Conservation (phyloP, 2,797 vertebrate genomes). For the Pseudochirops cupreus region DNA sequence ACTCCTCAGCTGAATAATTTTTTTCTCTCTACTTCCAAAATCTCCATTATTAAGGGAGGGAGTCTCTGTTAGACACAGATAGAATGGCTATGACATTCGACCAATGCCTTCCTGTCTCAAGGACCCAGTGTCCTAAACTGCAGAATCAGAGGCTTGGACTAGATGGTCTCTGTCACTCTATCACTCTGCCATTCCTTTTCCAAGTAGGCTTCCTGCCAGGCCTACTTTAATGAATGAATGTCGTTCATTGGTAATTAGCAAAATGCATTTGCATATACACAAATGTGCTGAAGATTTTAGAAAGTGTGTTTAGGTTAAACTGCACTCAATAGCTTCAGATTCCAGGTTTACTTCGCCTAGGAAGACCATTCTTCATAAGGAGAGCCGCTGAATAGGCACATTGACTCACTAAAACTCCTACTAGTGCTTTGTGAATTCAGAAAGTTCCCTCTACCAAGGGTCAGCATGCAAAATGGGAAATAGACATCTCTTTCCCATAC, state of each 20-base stretch:
- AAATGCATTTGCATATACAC: neutral
- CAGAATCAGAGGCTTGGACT: neutral
- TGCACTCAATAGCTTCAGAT: neutral
- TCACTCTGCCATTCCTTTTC: neutral
- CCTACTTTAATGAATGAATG: neutral
- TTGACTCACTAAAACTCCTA: neutral
- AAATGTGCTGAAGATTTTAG: neutral
- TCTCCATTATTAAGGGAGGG: neutral
- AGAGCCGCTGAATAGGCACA: neutral
- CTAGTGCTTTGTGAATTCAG: neutral
- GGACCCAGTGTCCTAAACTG: neutral
- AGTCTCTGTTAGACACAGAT: neutral
- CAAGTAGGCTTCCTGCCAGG: neutral
- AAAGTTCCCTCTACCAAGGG: neutral
- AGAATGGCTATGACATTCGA: neutral
- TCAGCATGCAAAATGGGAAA: neutral
- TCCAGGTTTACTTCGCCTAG: neutral
- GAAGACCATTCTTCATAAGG: neutral
- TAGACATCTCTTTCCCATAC: neutral
- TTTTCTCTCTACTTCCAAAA: neutral
- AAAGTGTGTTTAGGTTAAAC: neutral
- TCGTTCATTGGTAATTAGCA: neutral
- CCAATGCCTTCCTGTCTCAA: neutral
- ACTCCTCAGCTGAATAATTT: neutral
- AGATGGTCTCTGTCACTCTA: neutral